These are phyloP conservation scores for Cylas formicarius DNA, from an alignment of 1,140 invertebrate species.

Conservation along the genomic window DNA sequence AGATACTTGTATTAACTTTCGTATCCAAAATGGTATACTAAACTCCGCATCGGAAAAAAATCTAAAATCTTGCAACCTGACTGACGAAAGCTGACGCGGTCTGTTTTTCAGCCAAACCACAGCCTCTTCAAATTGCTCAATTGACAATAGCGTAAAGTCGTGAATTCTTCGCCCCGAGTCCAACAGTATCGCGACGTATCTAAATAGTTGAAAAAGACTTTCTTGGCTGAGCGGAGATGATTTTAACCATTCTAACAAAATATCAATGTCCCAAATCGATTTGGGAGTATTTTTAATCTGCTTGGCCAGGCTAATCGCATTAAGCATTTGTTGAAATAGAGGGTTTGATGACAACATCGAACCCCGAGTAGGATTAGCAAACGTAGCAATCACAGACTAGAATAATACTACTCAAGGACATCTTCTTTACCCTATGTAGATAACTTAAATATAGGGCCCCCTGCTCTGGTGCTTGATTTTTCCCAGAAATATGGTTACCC, in stretches of 20 bases:
- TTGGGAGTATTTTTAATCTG: too few relatives aligned
- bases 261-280: conserved; percentile 4
- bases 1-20: background rate
- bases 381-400: conserved; percentile 13
- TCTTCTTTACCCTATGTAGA: conserved; percentile 9
- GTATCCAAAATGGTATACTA: conserved; percentile 7
- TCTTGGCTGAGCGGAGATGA: conserved; percentile 1
- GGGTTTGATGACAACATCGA: background rate
- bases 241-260: conserved; percentile 6
- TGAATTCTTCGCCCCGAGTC: conserved; percentile 38
- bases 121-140: conserved; percentile 24
- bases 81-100: conserved; percentile 28
- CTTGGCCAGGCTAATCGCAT: background rate
- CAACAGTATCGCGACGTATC: conserved; percentile 29
- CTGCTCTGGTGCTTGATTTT: background rate
- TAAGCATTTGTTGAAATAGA: conserved; percentile 2
- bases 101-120: conserved; percentile 38
- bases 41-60: background rate
- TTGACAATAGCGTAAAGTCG: conserved; percentile 35
- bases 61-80: conserved; percentile 33
- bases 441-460: conserved; percentile 6
- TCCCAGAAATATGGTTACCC: background rate
- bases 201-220: conserved; percentile 32
- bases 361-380: conserved; percentile 7
- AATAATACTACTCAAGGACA: conserved; percentile 11